Evolutionary conservation across 1,140 invertebrate species (phyloP).

Genomic region (Hycleus phaleratus): DNA sequence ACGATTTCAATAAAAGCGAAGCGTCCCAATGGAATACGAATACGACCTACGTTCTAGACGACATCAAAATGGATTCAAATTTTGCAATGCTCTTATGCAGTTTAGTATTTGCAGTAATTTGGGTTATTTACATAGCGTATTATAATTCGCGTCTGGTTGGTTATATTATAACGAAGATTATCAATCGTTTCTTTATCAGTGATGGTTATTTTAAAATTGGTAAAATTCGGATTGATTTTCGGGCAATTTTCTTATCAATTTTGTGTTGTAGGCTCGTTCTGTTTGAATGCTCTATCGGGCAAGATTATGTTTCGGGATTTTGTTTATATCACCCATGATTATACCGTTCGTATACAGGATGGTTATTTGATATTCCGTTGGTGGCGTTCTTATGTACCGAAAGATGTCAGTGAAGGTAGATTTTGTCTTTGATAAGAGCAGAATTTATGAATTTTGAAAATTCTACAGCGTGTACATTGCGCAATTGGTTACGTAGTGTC

Average conservation of each 20-base stretch:
- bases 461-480: too few species aligned
- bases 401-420: constrained; percentile 76
- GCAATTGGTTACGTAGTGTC: too few species aligned
- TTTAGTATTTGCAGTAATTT: constrained; percentile 69
- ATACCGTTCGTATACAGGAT: constrained; percentile 88
- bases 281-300: constrained; percentile 87
- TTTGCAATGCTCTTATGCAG: constrained; percentile 74
- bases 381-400: constrained; percentile 92
- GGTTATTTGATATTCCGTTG: constrained; percentile 95
- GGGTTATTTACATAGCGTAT: constrained; percentile 91
- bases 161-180: constrained; percentile 78
- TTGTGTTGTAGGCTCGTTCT: constrained; percentile 73
- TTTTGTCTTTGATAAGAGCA: too few species aligned
- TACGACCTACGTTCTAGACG: constrained; percentile 47
- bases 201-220: constrained; percentile 86
- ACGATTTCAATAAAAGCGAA: not conserved
- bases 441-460: too few species aligned
- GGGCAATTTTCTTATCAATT: constrained; percentile 13
- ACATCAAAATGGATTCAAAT: constrained; percentile 74
- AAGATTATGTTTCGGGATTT: constrained; percentile 99
- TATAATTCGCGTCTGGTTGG: constrained; percentile 91
- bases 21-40: constrained; percentile 27
- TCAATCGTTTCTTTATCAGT: constrained; percentile 80
- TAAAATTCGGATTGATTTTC: constrained; percentile 44
- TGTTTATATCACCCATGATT: constrained; percentile 91